Evolutionary conservation across 2,113 vertebrate species (phyloP).

Genomic region (Microtus ochrogaster): DNA sequence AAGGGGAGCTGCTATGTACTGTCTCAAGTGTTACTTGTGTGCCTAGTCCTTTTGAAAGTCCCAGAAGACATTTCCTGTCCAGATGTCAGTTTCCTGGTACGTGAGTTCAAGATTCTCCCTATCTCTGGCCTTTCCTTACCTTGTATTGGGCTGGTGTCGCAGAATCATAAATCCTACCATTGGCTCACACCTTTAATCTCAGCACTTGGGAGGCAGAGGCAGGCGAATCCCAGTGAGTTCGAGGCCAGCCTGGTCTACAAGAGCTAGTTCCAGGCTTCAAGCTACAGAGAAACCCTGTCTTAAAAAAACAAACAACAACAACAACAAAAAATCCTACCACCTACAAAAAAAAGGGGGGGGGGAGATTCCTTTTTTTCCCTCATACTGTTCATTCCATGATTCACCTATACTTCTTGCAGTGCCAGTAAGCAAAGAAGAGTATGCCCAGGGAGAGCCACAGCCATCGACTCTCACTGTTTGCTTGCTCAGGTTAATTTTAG

Average conservation of each 20-base stretch:
- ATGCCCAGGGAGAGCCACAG: background rate
- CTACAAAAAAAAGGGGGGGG: background rate
- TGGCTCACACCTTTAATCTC: too few relatives aligned
- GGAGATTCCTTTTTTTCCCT: background rate
- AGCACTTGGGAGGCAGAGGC: too few relatives aligned
- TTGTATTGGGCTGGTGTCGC: background rate
- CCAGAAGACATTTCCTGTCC: slow-evolving; percentile 25
- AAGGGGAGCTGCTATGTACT: background rate
- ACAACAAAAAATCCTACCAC: too few relatives aligned
- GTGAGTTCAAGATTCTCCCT: background rate
- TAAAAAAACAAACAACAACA: too few relatives aligned
- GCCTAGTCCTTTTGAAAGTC: slow-evolving; percentile 47
- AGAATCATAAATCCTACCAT: background rate
- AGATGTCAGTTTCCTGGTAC: background rate
- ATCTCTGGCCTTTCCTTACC: background rate
- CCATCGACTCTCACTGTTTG: background rate
- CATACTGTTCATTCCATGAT: background rate
- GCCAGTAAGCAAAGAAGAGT: background rate
- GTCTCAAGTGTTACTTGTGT: background rate
- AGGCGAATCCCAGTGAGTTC: too few relatives aligned
- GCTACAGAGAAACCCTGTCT: too few relatives aligned
- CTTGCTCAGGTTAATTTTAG: background rate
- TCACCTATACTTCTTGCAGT: background rate
- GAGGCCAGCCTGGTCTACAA: too few relatives aligned
- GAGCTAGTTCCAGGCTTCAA: too few relatives aligned